Conservation (phyloP, 2,888 invertebrate species). For the Linyphia triangularis region DNA sequence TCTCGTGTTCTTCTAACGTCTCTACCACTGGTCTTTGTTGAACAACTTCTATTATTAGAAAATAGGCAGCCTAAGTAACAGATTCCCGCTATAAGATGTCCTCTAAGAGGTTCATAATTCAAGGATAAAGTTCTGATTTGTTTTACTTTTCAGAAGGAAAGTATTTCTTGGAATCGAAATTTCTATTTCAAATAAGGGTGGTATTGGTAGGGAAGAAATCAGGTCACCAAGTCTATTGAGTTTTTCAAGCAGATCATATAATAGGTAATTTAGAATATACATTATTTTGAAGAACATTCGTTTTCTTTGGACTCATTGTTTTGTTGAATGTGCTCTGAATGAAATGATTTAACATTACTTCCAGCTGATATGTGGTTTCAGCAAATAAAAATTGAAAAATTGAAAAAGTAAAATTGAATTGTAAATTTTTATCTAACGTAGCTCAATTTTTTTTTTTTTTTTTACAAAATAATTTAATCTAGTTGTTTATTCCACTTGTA, state of each 20-base stretch:
- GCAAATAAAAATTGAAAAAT: too few relatives aligned
- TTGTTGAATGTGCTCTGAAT: too few relatives aligned
- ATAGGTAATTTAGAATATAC: too few relatives aligned
- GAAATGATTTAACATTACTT: too few relatives aligned
- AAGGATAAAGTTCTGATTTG: conserved; percentile 16
- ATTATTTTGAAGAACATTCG: too few relatives aligned
- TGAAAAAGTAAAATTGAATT: too few relatives aligned
- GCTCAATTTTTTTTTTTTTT: too few relatives aligned
- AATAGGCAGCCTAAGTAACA: conserved; percentile 44
- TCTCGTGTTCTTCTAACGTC: conserved; percentile 17
- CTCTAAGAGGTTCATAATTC: conserved; percentile 49
- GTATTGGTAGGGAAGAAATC: not conserved
- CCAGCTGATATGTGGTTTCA: too few relatives aligned
- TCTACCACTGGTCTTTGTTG: conserved; percentile 23
- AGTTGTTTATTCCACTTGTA: too few relatives aligned
- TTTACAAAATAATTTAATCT: too few relatives aligned
- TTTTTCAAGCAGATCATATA: not conserved
- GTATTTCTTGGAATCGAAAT: not conserved
- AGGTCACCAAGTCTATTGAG: not conserved
- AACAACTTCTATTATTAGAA: conserved; percentile 26
- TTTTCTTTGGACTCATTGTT: too few relatives aligned
- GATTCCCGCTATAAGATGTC: conserved; percentile 2
- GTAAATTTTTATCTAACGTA: too few relatives aligned
- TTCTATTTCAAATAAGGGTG: not conserved
- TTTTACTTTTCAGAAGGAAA: not conserved